Evolutionary conservation across 2,888 invertebrate genomes (phyloP).

Genomic region (Cryptus viduatorius): DNA sequence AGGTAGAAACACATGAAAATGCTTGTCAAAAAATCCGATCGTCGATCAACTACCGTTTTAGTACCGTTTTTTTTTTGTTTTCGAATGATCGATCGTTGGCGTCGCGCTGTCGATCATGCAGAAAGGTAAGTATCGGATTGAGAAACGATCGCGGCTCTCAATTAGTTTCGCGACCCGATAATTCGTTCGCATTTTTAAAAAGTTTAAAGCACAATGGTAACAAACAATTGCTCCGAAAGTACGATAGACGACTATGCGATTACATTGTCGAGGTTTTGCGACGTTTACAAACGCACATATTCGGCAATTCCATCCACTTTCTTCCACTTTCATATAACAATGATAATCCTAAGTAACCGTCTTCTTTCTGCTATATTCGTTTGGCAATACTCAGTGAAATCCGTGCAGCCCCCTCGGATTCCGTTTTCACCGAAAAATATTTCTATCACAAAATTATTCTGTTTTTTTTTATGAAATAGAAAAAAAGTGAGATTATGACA

Average conservation of each 20-base stretch:
- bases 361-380: slow-evolving; percentile 3
- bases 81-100: slow-evolving; percentile 31
- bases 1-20: slow-evolving; percentile 41
- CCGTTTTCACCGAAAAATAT: slow-evolving; percentile 44
- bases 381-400: slow-evolving; percentile 37
- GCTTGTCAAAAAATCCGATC: slow-evolving; percentile 28
- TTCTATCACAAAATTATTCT: slow-evolving; percentile 49
- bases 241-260: slow-evolving; percentile 32
- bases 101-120: slow-evolving; percentile 8
- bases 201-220: slow-evolving; percentile 67
- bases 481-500: slow-evolving; percentile 54
- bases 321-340: slow-evolving; percentile 8
- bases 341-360: slow-evolving; percentile 3
- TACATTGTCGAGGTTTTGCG: slow-evolving; percentile 31
- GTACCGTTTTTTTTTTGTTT: slow-evolving; percentile 32
- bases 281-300: slow-evolving; percentile 9
- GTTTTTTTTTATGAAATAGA: slow-evolving; percentile 15
- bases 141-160: not conserved
- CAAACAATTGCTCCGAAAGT: slow-evolving; percentile 54
- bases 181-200: slow-evolving; percentile 36
- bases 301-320: not conserved
- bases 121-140: slow-evolving; percentile 46
- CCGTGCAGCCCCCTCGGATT: slow-evolving; percentile 36
- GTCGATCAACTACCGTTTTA: slow-evolving; percentile 44
- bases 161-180: slow-evolving; percentile 19